phyloP scores from a whole-genome alignment of 2,113 vertebrate species.

The Neogobius melanostomus region DNA sequence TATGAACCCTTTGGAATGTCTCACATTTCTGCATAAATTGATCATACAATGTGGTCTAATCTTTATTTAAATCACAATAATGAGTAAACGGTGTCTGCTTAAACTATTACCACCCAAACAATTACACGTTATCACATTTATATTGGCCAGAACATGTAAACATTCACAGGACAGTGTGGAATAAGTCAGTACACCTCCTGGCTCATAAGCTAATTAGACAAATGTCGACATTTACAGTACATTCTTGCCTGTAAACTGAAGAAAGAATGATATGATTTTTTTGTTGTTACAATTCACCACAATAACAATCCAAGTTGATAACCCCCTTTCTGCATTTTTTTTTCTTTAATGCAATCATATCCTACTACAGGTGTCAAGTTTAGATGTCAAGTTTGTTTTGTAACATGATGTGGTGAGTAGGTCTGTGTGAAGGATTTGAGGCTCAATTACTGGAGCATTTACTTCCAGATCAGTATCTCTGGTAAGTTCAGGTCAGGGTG shows the following conservation, averaged over 20 bases:
- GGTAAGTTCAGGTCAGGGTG: neutral
- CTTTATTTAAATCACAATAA: no score
- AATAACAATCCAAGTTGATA: neutral
- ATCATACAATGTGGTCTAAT: no score
- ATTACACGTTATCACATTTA: no score
- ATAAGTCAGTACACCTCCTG: no score
- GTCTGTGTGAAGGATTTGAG: neutral
- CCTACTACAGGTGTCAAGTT: neutral
- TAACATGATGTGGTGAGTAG: neutral
- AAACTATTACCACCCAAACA: no score
- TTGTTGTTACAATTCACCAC: constrained; percentile 1
- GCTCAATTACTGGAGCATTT: neutral
- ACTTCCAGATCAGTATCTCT: neutral
- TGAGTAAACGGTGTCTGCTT: no score
- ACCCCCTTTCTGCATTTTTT: neutral
- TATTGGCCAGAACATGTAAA: no score
- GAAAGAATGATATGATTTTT: neutral
- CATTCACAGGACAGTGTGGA: no score
- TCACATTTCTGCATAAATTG: no score
- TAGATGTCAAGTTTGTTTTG: neutral
- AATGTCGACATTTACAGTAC: neutral
- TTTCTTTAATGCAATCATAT: neutral
- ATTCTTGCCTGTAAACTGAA: constrained; percentile 1
- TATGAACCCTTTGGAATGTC: no score
- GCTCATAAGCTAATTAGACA: neutral